phyloP scores from a whole-genome alignment of 2,888 invertebrate genomes.

The Ceraclea dissimilis region DNA sequence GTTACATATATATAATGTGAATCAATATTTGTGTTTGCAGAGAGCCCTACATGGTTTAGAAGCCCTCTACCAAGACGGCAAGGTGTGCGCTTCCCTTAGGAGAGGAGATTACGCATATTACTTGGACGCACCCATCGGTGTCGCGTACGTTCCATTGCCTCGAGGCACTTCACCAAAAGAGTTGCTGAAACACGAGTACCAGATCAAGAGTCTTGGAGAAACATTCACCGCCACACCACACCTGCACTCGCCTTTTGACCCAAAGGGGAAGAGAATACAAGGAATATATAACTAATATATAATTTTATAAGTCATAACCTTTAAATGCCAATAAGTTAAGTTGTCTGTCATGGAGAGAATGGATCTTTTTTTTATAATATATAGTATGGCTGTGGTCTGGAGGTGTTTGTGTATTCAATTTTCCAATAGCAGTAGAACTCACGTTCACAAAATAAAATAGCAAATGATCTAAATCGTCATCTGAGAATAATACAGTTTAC shows the following conservation, averaged over 20 bases:
- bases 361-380: too few relatives aligned
- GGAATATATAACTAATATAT: constrained; percentile 65
- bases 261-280: constrained; percentile 62
- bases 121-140: constrained; percentile 49
- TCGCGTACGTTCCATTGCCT: constrained; percentile 46
- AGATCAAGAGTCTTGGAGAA: constrained; percentile 73
- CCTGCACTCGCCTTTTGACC: constrained; percentile 75
- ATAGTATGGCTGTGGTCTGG: too few relatives aligned
- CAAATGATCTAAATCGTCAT: too few relatives aligned
- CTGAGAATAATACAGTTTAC: too few relatives aligned
- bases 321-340: too few relatives aligned
- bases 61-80: constrained; percentile 70
- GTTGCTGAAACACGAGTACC: constrained; percentile 40
- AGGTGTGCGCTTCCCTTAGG: constrained; percentile 70
- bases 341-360: too few relatives aligned
- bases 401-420: too few relatives aligned
- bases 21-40: constrained; percentile 33
- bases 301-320: too few relatives aligned
- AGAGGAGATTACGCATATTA: constrained; percentile 70
- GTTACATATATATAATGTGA: too few relatives aligned
- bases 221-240: constrained; percentile 63
- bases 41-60: constrained; percentile 81
- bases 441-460: too few relatives aligned
- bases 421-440: too few relatives aligned
- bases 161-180: constrained; percentile 33